Conservation (phyloP, 2,797 vertebrate genomes). For the Clamator glandarius region DNA sequence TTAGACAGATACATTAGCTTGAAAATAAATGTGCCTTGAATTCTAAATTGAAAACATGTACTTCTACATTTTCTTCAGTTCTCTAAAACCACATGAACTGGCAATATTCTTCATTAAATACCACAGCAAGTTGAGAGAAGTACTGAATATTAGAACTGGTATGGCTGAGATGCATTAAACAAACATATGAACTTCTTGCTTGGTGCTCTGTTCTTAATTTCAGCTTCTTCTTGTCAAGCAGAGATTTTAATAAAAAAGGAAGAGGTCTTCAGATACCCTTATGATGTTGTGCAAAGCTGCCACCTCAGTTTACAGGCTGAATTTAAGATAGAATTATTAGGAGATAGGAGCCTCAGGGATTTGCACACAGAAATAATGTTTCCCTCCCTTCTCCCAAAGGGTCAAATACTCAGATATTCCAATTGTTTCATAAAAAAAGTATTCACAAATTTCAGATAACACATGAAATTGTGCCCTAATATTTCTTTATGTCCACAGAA, state of each 20-base stretch:
- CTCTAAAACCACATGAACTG: neutral
- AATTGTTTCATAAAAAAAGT: neutral
- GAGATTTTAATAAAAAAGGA: neutral
- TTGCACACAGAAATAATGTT: neutral
- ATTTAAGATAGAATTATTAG: neutral
- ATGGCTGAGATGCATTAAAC: neutral
- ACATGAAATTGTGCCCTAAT: neutral
- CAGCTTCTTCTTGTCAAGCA: neutral
- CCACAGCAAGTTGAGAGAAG: neutral
- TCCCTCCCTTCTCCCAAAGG: neutral
- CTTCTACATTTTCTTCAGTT: neutral
- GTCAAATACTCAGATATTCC: neutral
- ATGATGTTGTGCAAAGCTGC: neutral
- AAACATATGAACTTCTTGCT: neutral
- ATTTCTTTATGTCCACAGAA: neutral
- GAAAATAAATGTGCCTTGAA: neutral
- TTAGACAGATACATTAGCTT: neutral
- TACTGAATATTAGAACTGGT: neutral
- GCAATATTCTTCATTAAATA: neutral
- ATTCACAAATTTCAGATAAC: neutral
- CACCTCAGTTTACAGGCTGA: neutral
- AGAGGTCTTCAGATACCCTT: neutral
- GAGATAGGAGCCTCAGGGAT: neutral
- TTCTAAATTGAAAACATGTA: slow-evolving; percentile 11
- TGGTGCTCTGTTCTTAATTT: neutral